Conservation (phyloP, 2,888 invertebrate genomes). For the Macrosiphum euphorbiae region DNA sequence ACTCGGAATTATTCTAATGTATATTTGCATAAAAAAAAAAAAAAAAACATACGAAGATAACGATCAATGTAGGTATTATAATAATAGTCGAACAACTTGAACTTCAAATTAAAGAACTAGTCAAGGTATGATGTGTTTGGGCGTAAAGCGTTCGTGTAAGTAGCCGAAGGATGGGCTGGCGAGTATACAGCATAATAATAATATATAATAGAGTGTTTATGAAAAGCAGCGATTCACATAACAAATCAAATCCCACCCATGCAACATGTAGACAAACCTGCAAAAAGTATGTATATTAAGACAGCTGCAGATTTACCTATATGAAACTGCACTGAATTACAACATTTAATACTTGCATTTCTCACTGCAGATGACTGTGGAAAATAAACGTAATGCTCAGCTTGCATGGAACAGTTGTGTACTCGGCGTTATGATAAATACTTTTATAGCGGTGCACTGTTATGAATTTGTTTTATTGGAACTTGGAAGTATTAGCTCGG, state of each 20-base stretch:
- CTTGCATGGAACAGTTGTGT: neutral
- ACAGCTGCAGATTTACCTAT: neutral
- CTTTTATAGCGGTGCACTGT: neutral
- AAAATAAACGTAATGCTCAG: neutral
- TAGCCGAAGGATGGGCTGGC: conserved; percentile 28
- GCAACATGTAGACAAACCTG: neutral
- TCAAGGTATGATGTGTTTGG: conserved; percentile 36
- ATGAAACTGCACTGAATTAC: neutral
- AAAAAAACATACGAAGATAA: conserved; percentile 11
- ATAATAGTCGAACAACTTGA: neutral
- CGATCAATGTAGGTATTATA: conserved; percentile 16
- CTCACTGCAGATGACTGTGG: neutral
- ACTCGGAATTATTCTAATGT: neutral
- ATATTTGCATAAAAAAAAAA: neutral
- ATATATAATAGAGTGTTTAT: neutral
- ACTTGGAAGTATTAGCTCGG: neutral
- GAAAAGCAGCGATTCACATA: conserved; percentile 21
- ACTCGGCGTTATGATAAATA: neutral
- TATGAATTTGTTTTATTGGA: neutral
- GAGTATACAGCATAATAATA: neutral
- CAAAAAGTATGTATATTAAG: neutral
- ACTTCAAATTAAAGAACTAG: conserved; percentile 19
- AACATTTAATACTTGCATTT: neutral
- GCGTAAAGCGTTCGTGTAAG: conserved; percentile 33
- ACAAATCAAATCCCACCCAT: conserved; percentile 54